Percentiles rank a stretch among this genome's conserved stretches.
phyloP scores from a whole-genome alignment of 2,797 vertebrate species.

The Girardinus metallicus region DNA sequence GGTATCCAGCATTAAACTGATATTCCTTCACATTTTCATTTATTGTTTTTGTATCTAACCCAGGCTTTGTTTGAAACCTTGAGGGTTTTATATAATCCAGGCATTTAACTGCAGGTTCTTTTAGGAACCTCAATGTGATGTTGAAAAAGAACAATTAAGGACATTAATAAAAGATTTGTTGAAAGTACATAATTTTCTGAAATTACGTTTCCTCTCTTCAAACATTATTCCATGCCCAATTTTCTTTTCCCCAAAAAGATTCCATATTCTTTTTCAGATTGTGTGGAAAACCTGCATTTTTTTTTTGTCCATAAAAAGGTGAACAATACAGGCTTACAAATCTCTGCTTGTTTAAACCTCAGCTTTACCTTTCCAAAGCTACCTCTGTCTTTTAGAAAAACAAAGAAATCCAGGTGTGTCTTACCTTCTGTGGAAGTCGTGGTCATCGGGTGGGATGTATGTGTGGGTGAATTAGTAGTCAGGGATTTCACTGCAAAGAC shows the following conservation, averaged over 20 bases:
- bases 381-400: neutral
- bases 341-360: neutral
- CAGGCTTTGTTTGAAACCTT: neutral
- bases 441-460: neutral
- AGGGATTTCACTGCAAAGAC: neutral
- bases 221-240: neutral
- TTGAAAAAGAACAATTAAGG: neutral
- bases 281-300: neutral
- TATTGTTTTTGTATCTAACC: neutral
- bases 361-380: neutral
- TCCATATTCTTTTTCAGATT: neutral
- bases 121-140: neutral
- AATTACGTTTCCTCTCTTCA: neutral
- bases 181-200: neutral
- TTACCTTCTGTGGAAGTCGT: conserved; percentile 6
- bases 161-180: neutral
- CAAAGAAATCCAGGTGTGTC: neutral
- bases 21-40: neutral
- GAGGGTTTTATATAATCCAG: neutral
- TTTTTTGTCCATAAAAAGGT: neutral
- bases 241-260: neutral
- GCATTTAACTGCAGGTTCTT: neutral
- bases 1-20: neutral
- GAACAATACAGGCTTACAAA: neutral
- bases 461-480: rapidly evolving